Conservation (phyloP, 2,888 invertebrate genomes). For the Trichopoda pennipes region DNA sequence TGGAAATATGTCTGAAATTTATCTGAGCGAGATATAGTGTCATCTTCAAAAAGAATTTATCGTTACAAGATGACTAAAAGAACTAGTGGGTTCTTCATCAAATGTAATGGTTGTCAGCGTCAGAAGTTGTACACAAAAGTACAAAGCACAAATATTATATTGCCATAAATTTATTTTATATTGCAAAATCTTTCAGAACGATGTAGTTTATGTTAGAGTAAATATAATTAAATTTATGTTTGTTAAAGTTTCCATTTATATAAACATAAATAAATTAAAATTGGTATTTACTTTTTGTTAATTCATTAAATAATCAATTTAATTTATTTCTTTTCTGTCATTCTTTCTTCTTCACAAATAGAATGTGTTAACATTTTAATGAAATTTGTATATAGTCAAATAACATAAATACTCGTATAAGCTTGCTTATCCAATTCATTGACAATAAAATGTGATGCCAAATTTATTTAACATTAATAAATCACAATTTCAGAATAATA, state of each 20-base stretch:
- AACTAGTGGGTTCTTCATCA: too few relatives aligned
- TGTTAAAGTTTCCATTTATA: not conserved
- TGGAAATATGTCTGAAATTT: too few relatives aligned
- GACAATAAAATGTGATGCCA: not conserved
- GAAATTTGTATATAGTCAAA: not conserved
- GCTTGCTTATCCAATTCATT: not conserved
- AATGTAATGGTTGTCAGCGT: too few relatives aligned
- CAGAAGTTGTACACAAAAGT: not conserved
- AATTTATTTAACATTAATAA: not conserved
- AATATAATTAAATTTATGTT: not conserved
- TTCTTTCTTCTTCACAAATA: not conserved
- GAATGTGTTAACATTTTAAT: not conserved
- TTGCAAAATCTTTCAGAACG: not conserved
- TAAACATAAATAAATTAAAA: not conserved
- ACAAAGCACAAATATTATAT: slow-evolving; percentile 1
- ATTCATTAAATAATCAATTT: not conserved
- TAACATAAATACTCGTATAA: too few relatives aligned
- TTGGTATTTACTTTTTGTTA: not conserved
- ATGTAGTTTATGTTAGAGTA: not conserved
- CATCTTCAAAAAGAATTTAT: too few relatives aligned
- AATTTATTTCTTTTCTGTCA: not conserved
- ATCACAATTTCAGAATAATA: not conserved
- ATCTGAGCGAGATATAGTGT: too few relatives aligned
- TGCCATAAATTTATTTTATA: not conserved
- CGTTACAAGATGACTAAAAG: too few relatives aligned